These are phyloP conservation scores for Archilochus colubris DNA, from an alignment of 2,113 vertebrate genomes.

Conservation along the genomic window DNA sequence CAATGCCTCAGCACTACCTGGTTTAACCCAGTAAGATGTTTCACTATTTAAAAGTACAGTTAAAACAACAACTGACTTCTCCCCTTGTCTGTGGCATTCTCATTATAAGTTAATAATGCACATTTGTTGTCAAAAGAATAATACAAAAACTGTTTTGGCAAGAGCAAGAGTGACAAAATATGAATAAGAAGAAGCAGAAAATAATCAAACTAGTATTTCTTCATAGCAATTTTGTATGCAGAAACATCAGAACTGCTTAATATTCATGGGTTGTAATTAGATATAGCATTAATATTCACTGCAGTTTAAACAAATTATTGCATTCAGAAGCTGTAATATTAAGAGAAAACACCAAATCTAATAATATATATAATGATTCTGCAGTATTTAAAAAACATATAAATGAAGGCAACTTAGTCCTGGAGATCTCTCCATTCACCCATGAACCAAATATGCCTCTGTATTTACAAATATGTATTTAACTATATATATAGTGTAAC, in stretches of 20 bases:
- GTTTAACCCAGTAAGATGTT: not conserved
- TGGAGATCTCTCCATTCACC: not conserved
- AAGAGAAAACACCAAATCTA: not conserved
- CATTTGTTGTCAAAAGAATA: not conserved
- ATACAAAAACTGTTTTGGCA: not conserved
- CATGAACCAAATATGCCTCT: not conserved
- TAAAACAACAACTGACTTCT: not conserved
- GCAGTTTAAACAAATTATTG: not conserved
- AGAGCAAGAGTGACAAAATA: not conserved
- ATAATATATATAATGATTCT: not conserved
- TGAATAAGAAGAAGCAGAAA: slow-evolving; percentile 7
- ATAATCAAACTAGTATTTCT: not conserved
- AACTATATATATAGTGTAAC: not conserved
- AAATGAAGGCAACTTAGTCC: not conserved
- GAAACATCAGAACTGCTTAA: not conserved
- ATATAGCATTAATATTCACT: not conserved
- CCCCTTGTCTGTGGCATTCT: not conserved
- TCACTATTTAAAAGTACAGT: not conserved
- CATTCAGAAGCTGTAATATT: not conserved
- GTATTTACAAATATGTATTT: slow-evolving; percentile 20
- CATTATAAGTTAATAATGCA: not conserved
- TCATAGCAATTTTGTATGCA: not conserved
- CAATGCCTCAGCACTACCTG: not conserved
- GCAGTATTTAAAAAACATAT: not conserved
- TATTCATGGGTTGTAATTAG: not conserved